phyloP scores from a whole-genome alignment of 2,113 vertebrate species.

The Petaurus breviceps region DNA sequence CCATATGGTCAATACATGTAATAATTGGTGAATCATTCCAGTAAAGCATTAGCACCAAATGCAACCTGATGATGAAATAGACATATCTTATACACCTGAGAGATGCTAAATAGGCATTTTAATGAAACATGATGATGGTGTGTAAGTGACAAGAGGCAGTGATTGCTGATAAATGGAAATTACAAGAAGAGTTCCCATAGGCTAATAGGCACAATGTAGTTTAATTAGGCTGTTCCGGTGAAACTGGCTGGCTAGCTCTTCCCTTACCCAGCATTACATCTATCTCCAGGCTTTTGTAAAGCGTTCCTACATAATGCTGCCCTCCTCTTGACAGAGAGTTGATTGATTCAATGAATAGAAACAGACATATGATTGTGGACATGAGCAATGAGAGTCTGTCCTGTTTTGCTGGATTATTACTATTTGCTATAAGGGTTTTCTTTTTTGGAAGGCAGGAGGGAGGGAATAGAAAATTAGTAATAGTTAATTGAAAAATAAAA shows the following conservation, averaged over 20 bases:
- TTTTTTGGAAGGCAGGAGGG: background rate
- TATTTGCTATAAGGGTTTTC: background rate
- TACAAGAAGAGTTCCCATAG: conserved; percentile 55
- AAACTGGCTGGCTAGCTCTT: background rate
- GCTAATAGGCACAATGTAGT: conserved; percentile 47
- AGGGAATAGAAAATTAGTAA: background rate
- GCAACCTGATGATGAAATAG: conserved; percentile 14
- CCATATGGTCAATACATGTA: background rate
- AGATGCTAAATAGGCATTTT: conserved; percentile 52
- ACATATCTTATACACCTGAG: conserved; percentile 29
- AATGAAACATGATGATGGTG: background rate
- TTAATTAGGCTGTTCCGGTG: conserved; percentile 21
- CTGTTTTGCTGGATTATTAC: background rate
- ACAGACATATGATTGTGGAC: background rate
- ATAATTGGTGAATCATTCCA: background rate
- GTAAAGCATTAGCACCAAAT: background rate
- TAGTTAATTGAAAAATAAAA: background rate
- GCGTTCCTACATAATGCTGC: background rate
- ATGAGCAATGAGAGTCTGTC: background rate
- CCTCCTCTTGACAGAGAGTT: background rate
- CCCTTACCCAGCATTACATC: background rate
- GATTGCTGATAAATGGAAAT: conserved; percentile 59
- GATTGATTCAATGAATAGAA: background rate
- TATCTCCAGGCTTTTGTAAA: background rate
- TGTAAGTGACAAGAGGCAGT: conserved; percentile 28